Conservation (phyloP, 2,113 vertebrate species). For the Pipa parva region DNA sequence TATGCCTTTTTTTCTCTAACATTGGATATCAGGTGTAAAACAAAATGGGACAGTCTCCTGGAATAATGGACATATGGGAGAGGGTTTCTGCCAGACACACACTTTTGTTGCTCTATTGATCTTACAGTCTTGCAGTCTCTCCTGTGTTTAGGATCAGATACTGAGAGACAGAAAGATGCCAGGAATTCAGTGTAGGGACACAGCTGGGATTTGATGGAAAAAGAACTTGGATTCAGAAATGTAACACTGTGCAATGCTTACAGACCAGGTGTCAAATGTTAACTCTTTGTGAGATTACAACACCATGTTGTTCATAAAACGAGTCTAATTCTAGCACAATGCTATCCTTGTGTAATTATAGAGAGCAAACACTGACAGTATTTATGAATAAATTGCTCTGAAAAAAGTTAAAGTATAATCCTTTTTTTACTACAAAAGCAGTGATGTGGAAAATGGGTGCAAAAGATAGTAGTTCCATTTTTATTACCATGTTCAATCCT, state of each 20-base stretch:
- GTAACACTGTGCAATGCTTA: slow-evolving; percentile 9
- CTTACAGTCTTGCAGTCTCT: slow-evolving; percentile 56
- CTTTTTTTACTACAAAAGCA: too few relatives aligned
- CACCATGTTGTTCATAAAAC: neutral
- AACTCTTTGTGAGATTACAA: slow-evolving; percentile 15
- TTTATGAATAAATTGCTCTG: too few relatives aligned
- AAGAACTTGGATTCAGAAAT: slow-evolving; percentile 29
- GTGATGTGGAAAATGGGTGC: too few relatives aligned
- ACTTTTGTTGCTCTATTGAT: slow-evolving; percentile 58
- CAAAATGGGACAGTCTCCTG: slow-evolving; percentile 56
- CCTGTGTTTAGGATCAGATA: slow-evolving; percentile 42
- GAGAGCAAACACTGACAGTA: neutral
- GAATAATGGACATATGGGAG: slow-evolving; percentile 59
- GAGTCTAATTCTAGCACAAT: too few relatives aligned
- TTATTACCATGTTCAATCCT: too few relatives aligned
- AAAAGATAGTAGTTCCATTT: too few relatives aligned
- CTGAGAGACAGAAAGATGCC: slow-evolving; percentile 15
- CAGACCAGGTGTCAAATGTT: slow-evolving; percentile 38
- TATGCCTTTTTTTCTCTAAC: slow-evolving; percentile 52
- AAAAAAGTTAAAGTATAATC: too few relatives aligned
- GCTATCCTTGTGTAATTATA: neutral
- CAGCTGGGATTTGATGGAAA: slow-evolving; percentile 21
- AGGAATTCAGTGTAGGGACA: slow-evolving; percentile 1
- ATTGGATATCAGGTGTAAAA: slow-evolving; percentile 61
- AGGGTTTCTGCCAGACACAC: slow-evolving; percentile 55